Evolutionary conservation across 2,888 invertebrate species (phyloP).

Genomic region (Caenorhabditis macrosperma): DNA sequence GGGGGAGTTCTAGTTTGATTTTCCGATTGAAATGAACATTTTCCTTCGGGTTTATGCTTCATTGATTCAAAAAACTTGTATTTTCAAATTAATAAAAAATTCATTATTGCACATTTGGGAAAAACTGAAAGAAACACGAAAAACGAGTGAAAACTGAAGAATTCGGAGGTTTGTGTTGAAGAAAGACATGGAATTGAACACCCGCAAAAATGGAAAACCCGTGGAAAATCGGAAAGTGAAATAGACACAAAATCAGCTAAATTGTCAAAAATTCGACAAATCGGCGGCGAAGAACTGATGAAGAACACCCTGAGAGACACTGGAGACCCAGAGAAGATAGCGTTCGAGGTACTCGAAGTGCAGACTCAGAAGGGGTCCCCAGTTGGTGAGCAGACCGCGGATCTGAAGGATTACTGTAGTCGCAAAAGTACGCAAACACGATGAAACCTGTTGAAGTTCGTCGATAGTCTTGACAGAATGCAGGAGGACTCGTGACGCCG

Average conservation of each 20-base stretch:
- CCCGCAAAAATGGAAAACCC: not conserved
- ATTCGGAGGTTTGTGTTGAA: constrained; percentile 2
- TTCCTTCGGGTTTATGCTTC: not conserved
- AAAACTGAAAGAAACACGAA: not conserved
- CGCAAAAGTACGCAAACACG: too few relatives aligned
- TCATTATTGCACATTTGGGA: constrained; percentile 23
- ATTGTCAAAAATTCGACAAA: constrained; percentile 39
- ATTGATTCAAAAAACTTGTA: too few relatives aligned
- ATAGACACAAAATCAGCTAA: not conserved
- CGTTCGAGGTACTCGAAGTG: constrained; percentile 75
- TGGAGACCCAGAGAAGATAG: constrained; percentile 72
- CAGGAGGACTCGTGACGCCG: constrained; percentile 64
- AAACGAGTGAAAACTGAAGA: not conserved
- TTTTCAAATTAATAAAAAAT: not conserved
- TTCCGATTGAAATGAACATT: not conserved
- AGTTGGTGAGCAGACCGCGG: constrained; percentile 67
- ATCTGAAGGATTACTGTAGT: constrained; percentile 48
- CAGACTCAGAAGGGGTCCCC: constrained; percentile 70
- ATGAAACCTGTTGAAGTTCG: constrained; percentile 73
- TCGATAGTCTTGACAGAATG: constrained; percentile 73
- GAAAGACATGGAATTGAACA: constrained; percentile 50
- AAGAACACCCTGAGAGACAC: constrained; percentile 60
- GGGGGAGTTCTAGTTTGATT: not conserved
- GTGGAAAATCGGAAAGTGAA: constrained; percentile 14
- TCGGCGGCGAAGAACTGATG: constrained; percentile 63